Evolutionary conservation across 2,113 vertebrate genomes (phyloP), one percentile per base, ranked within the genome.

Genomic region (Danionella cerebrum): DNA sequence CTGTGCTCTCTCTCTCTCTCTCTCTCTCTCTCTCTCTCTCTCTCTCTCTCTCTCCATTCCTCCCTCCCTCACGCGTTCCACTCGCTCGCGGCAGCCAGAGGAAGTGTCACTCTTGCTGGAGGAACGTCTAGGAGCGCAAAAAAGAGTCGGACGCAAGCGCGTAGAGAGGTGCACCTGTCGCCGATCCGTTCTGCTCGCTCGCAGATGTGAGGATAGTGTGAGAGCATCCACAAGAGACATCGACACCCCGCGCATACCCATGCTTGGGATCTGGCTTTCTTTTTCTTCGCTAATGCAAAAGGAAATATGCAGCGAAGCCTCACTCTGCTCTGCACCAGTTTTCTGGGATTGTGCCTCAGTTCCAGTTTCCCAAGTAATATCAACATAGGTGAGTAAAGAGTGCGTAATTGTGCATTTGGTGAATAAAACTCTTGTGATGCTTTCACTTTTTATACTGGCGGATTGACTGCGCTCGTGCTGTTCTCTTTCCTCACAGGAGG

Each of bases 341-440:
- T 98, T 86, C 92, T 98, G 92, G 94, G 94, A 88, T 87, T 93
- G 85, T 95, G 94, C 89, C 90, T 95, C 86, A 93, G 90, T 89
- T 92, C 93, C 88, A 97, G 94, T 97, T 98, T 97, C 79, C 96
- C 96, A 91, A 98, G 94, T 92, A 96, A 94, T 82, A 97, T 98
- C 89, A 95, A 97, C 86, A 97, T 98, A 90, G 95, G 96, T 98
- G 87, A 94, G 95, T 75, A 33, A 29, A 24, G 41, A 55, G 4
- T 51, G 39, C 18, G 16, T 3, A 25, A 21, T 16, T 35, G 9
- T 16, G 25, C 63, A n/a, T n/a, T n/a, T n/a, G n/a, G 39, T 5
- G 62, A 24, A 22, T 55, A 35, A 22, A 35, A 44, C 2, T 18
- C 31, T 2, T 18, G 4, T n/a, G n/a, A n/a, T n/a, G n/a, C n/a